Evolutionary conservation across 2,113 vertebrate genomes (phyloP), one percentile per base, ranked within the genome.

Genomic region (Phyllostomus discolor): DNA sequence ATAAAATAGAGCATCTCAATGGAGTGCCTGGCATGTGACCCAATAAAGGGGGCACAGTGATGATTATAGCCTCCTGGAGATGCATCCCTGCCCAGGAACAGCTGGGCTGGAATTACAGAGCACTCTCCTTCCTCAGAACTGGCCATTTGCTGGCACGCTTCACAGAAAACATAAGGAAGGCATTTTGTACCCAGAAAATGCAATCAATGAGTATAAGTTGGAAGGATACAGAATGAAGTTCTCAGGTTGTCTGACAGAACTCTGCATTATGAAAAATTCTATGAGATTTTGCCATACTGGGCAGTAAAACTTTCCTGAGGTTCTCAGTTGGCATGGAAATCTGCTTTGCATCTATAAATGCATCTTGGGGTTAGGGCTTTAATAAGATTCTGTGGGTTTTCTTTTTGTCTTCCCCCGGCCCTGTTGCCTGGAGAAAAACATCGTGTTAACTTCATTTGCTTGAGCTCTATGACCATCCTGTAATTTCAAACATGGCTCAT

Each of bases 301-400:
- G 90, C 88, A 88, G n/a, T 83, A 94, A 88, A 87, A 86, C 28
- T 69, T n/a, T 66, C 78, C 52, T 9, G 41, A 7, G 31, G 78
- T 52, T 81, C 59, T 94, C 35, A 50, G 52, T 88, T 95, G 72
- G 54, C 94, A 52, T 88, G 72, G 52, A 92, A 90, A 92, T 95
- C 80, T 86, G 41, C 90, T 70, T 81, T n/a, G 59, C 15, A 6
- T 66, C 80, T 88, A 15, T 52, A 90, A 90, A 70, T 22, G 62
- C 19, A 14, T 66, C 81, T 94, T 31, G 1, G 43, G 52, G 79
- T 88, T 28, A 59, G 33, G 48, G 31, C 62, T 93, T 91, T 94
- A 66, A 66, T 95, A 89, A 97, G 91, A 95, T 87, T 83, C 86
- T 43, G 31, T 15, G 46, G 14, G 7, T 1, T 35, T 50, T 50